These are phyloP conservation scores for Vulpes lagopus DNA, from an alignment of 2,113 vertebrate species.

Conservation along the genomic window DNA sequence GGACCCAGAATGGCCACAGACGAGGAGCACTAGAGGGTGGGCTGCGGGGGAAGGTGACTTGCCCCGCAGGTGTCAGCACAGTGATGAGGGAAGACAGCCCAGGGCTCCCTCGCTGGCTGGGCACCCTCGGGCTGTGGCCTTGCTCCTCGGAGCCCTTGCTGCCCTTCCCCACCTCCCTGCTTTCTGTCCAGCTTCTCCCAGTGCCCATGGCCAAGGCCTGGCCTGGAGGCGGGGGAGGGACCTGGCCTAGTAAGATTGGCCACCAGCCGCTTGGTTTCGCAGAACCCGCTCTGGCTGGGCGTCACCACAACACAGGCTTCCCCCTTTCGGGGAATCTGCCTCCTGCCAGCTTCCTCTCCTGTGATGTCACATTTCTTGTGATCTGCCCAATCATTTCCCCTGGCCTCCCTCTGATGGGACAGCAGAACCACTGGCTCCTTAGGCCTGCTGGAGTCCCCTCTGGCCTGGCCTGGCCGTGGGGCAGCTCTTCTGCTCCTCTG, in stretches of 20 bases:
- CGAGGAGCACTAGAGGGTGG: accelerated
- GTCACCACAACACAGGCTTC: background rate
- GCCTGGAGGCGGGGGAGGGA: background rate
- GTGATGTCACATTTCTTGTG: constrained; percentile 57
- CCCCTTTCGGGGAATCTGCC: constrained; percentile 72
- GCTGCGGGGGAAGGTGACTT: background rate
- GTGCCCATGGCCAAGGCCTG: background rate
- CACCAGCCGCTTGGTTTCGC: background rate
- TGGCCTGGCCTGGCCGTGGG: background rate
- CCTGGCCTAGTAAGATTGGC: background rate
- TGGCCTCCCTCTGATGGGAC: background rate
- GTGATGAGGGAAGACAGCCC: background rate
- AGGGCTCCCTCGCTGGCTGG: accelerated
- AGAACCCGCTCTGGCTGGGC: background rate
- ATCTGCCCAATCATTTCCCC: background rate
- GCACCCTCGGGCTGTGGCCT: background rate
- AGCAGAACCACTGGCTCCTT: background rate
- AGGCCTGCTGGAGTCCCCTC: background rate
- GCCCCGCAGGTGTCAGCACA: accelerated
- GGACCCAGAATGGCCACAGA: background rate
- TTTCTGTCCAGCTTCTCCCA: background rate
- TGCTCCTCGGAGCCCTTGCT: background rate
- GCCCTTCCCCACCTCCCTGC: background rate
- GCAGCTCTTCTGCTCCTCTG: background rate
- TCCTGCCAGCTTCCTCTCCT: constrained; percentile 63